A percentile compares a stretch with the other conserved stretches of the same genome.
Conservation (phyloP, 2,797 vertebrate genomes). For the Chaetodon trifasciatus region DNA sequence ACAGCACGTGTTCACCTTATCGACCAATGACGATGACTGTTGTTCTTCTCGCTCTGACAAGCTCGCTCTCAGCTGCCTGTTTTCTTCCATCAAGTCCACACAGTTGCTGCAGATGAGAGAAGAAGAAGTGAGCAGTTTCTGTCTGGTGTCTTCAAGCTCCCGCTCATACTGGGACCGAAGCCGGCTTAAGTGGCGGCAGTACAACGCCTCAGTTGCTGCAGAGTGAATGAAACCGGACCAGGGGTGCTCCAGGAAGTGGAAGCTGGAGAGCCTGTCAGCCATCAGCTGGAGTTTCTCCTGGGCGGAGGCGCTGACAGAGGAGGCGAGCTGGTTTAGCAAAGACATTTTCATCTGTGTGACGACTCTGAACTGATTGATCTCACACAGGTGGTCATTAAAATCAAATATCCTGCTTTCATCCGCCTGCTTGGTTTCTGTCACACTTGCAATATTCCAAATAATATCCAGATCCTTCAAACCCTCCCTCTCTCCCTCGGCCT, state of each 20-base stretch:
- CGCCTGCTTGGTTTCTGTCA: not conserved
- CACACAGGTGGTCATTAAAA: not conserved
- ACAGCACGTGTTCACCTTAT: not conserved
- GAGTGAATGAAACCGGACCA: slow-evolving; percentile 44
- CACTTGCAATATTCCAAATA: slow-evolving; percentile 27
- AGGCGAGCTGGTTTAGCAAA: slow-evolving; percentile 54
- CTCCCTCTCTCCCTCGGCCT: slow-evolving; percentile 8
- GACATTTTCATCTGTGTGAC: slow-evolving; percentile 59
- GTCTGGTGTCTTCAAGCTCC: slow-evolving; percentile 21
- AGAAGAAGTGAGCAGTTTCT: not conserved
- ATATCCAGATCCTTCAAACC: slow-evolving; percentile 26
- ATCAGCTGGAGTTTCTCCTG: slow-evolving; percentile 43
- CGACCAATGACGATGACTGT: fast-evolving
- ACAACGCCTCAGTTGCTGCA: slow-evolving; percentile 66
- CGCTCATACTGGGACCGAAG: slow-evolving; percentile 26
- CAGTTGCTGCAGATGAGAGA: slow-evolving; percentile 55
- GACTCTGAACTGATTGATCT: slow-evolving; percentile 40
- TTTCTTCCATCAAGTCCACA: slow-evolving; percentile 32
- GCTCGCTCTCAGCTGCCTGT: slow-evolving; percentile 29
- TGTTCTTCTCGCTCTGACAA: slow-evolving; percentile 12
- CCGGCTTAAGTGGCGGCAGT: slow-evolving; percentile 44
- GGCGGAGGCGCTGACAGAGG: slow-evolving; percentile 26
- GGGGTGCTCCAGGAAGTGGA: slow-evolving; percentile 16
- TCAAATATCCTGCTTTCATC: not conserved
- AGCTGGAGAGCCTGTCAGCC: slow-evolving; percentile 29